Evolutionary conservation across 2,113 vertebrate species (phyloP), one percentile per base, ranked within the genome.

Genomic region (Edolisoma coerulescens): DNA sequence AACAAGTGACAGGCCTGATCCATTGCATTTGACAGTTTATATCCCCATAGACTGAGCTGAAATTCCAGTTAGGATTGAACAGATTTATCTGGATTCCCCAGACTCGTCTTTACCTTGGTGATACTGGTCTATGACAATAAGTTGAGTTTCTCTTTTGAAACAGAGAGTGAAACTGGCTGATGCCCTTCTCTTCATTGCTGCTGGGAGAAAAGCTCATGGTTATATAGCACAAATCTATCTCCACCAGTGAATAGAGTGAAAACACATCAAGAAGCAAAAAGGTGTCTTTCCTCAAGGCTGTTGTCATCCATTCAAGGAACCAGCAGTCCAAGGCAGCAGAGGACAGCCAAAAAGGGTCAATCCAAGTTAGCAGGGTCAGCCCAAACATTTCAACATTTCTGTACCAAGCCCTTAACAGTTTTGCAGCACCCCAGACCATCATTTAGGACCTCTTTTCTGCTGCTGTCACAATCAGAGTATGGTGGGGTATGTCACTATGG

Each of bases 41-140:
- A 96, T 90, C 91, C 91, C 56, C 26, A 28, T 42, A 56, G 73
- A 47, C 81, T 89, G 68, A 95, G 67, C 84, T 79, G 81, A 92
- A 97, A 96, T 95, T 95, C 84, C 92, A 84, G 83, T 91, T 89
- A 77, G 56, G 67, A 95, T 60, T 93, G 91, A 95, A 83, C 68
- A 96, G 87, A 94, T 87, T 93, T 93, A 93, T 77, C 81, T 93
- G 89, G 81, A 93, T 89, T 95, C 84, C 52, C 42, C 59, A 71
- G 68, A 59, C 35, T 80, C 1, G 0, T 83, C 56, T 91, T 85
- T 70, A 77, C 78, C 44, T 88, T 4, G 0, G 53, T 52, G 47
- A 84, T 77, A 70, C 7, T 4, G 1, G 56, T 49, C 78, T 74
- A 67, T 54, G 35, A 83, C 59, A 89, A 32, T 61, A 75, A 77